Evolutionary conservation across 2,113 vertebrate species (phyloP).

Genomic region (Capreolus pygargus): DNA sequence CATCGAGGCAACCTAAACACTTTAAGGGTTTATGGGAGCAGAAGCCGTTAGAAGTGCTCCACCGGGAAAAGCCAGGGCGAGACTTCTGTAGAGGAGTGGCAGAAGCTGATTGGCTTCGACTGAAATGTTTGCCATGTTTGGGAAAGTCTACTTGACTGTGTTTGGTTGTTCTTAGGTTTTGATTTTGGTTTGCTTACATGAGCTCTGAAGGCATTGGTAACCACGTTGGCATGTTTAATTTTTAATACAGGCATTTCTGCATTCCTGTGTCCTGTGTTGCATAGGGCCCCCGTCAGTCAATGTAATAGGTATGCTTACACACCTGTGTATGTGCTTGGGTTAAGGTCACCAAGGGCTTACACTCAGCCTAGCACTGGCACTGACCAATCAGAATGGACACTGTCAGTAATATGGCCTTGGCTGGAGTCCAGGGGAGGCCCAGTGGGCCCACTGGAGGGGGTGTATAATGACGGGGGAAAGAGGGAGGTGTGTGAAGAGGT

Average conservation of each 20-base stretch:
- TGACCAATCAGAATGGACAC: neutral
- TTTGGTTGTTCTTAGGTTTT: neutral
- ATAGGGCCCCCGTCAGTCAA: neutral
- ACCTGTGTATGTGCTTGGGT: neutral
- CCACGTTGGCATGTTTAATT: neutral
- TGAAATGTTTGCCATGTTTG: neutral
- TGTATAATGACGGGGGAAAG: neutral
- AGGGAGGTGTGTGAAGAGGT: neutral
- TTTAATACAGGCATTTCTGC: neutral
- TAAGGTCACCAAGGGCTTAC: neutral
- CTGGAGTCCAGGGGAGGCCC: neutral
- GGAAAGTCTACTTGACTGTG: neutral
- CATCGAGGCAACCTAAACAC: neutral
- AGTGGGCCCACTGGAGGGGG: rapidly evolving
- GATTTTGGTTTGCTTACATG: neutral
- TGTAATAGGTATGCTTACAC: neutral
- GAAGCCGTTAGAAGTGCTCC: neutral
- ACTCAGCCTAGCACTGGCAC: neutral
- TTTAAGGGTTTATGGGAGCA: neutral
- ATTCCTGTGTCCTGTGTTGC: neutral
- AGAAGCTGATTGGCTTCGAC: neutral
- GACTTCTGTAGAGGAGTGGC: neutral
- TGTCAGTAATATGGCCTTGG: neutral
- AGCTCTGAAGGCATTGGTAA: neutral
- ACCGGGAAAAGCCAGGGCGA: neutral